phyloP scores from a whole-genome alignment of 37 sponge, comb jelly and placozoan species.

The Cliona cf. orientalis region DNA sequence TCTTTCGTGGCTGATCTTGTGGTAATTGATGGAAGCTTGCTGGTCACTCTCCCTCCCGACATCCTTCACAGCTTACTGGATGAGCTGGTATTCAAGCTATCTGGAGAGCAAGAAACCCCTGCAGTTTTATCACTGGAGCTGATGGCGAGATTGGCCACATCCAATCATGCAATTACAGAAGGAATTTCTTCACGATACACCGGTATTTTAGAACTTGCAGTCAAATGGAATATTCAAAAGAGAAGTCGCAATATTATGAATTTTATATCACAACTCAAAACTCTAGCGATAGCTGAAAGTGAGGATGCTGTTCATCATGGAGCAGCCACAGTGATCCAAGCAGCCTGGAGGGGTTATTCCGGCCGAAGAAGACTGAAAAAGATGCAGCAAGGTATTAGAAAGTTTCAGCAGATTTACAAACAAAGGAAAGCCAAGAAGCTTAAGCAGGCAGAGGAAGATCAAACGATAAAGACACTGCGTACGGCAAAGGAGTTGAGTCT shows the following conservation, averaged over 20 bases:
- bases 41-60: constrained; percentile 10
- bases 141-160: constrained; percentile 6
- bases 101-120: constrained; percentile 6
- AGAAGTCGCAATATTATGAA: neutral
- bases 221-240: constrained; percentile 5
- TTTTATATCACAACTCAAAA: constrained; percentile 3
- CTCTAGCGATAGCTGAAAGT: neutral
- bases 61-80: constrained; percentile 37
- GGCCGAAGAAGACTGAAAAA: constrained; percentile 42
- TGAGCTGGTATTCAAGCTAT: constrained; percentile 58
- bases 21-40: neutral
- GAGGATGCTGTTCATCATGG: neutral
- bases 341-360: constrained; percentile 63
- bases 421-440: constrained; percentile 17
- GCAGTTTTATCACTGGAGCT: constrained; percentile 28
- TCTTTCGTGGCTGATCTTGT: constrained; percentile 17
- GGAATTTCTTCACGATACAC: constrained; percentile 18
- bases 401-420: constrained; percentile 62
- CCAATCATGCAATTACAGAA: neutral
- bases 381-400: constrained; percentile 39
- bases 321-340: constrained; percentile 72
- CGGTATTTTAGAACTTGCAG: constrained; percentile 22
- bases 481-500: neutral
- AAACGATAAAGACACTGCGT: neutral
- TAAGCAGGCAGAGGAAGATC: neutral